A percentile compares a stretch with the other conserved stretches of the same genome.
Evolutionary conservation across 2,113 vertebrate genomes (phyloP).

Genomic region (Pterocles orientalis): DNA sequence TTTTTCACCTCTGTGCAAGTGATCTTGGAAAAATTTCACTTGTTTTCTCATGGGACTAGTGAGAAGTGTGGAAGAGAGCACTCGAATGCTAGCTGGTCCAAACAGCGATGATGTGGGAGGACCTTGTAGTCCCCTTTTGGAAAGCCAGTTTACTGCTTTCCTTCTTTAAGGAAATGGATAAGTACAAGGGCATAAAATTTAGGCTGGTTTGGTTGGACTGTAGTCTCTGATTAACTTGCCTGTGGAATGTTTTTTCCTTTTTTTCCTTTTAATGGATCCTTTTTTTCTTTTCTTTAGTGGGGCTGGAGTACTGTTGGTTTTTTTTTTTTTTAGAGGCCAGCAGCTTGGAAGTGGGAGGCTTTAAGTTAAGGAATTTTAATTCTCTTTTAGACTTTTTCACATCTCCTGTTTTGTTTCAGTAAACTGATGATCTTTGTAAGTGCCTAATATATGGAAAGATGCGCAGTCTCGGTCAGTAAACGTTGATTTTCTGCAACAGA

Average conservation of each 20-base stretch:
- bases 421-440: not conserved
- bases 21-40: not conserved
- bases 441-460: not conserved
- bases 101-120: not conserved
- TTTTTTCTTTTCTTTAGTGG: not conserved
- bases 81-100: not conserved
- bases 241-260: not conserved
- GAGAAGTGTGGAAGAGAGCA: not conserved
- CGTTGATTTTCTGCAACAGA: not conserved
- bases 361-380: not conserved
- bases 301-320: not conserved
- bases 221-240: not conserved
- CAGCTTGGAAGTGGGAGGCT: not conserved
- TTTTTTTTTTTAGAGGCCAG: not conserved
- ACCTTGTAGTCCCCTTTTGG: not conserved
- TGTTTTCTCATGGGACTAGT: not conserved
- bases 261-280: not conserved
- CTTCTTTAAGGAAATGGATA: not conserved
- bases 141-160: not conserved
- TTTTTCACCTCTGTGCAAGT: not conserved
- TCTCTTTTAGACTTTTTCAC: not conserved
- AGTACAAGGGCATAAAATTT: not conserved
- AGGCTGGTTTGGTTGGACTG: not conserved
- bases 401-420: not conserved
- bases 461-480: not conserved